These are phyloP conservation scores for Tipula helvola DNA, from an alignment of 2,888 invertebrate genomes.

Conservation along the genomic window DNA sequence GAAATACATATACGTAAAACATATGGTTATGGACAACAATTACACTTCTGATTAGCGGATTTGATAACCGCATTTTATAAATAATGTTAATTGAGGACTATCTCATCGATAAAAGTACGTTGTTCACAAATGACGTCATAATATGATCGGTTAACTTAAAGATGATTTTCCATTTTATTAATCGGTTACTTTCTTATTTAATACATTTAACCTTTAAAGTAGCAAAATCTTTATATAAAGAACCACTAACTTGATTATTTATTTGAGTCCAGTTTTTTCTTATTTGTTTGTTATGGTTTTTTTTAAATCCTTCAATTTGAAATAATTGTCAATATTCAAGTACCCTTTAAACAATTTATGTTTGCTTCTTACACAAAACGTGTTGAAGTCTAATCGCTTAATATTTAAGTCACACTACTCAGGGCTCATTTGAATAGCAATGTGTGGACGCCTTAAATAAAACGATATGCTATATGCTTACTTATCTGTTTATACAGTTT, in stretches of 20 bases:
- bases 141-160: background rate
- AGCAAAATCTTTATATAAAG: background rate
- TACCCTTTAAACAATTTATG: background rate
- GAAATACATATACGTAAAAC: background rate
- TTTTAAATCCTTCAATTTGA: background rate
- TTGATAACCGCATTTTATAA: background rate
- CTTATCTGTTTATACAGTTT: background rate
- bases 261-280: background rate
- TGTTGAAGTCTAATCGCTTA: background rate
- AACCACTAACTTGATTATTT: background rate
- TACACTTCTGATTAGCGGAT: background rate
- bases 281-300: background rate
- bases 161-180: background rate
- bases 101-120: background rate
- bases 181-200: background rate
- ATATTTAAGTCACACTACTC: background rate
- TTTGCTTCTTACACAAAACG: background rate
- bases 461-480: background rate
- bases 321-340: background rate
- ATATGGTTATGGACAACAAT: background rate
- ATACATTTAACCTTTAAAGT: background rate
- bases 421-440: background rate
- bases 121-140: background rate
- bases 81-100: background rate
- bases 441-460: background rate